Percentiles rank a stretch among this genome's conserved stretches.
These are phyloP conservation scores for Megalonaias nervosa DNA, from an alignment of 1,140 invertebrate genomes.

Conservation along the genomic window DNA sequence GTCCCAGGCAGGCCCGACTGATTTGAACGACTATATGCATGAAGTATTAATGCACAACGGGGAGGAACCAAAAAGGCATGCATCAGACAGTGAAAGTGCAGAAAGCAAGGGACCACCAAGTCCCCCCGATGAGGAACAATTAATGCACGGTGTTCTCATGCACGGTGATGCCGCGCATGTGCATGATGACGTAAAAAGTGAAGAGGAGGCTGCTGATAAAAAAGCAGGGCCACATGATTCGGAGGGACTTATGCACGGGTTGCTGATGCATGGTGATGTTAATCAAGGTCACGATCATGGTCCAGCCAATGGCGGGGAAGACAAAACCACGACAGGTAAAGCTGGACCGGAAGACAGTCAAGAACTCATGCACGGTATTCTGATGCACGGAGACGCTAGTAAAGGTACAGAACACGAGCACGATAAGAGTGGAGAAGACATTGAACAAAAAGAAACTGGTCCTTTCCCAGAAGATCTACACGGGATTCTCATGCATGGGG, in stretches of 20 bases:
- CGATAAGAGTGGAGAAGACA: not conserved
- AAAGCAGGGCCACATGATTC: slow-evolving; percentile 20
- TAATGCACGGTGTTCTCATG: slow-evolving; percentile 56
- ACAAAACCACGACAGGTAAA: not conserved
- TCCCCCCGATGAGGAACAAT: slow-evolving; percentile 27
- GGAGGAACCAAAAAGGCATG: slow-evolving; percentile 38
- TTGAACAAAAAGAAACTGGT: not conserved
- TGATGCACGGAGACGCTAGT: slow-evolving; percentile 42
- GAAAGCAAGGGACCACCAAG: slow-evolving; percentile 1
- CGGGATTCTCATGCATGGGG: slow-evolving; percentile 42
- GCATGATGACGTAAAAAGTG: slow-evolving; percentile 13
- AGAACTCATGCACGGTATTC: slow-evolving; percentile 37
- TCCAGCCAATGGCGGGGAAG: not conserved
- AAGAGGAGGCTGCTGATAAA: not conserved
- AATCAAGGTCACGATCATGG: slow-evolving; percentile 24
- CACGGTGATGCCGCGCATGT: slow-evolving; percentile 39
- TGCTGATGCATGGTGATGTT: slow-evolving; percentile 39
- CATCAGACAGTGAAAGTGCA: slow-evolving; percentile 9
- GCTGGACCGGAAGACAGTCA: slow-evolving; percentile 22
- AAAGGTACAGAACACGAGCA: slow-evolving; percentile 7
- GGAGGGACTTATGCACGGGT: slow-evolving; percentile 33
- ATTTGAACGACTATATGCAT: slow-evolving; percentile 42
- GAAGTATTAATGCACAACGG: slow-evolving; percentile 57
- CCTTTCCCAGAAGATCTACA: slow-evolving; percentile 23
- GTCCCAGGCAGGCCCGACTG: slow-evolving; percentile 30